Base-by-base conservation (phyloP, 2,888 invertebrate species). In the Lamproptera curius region DNA sequence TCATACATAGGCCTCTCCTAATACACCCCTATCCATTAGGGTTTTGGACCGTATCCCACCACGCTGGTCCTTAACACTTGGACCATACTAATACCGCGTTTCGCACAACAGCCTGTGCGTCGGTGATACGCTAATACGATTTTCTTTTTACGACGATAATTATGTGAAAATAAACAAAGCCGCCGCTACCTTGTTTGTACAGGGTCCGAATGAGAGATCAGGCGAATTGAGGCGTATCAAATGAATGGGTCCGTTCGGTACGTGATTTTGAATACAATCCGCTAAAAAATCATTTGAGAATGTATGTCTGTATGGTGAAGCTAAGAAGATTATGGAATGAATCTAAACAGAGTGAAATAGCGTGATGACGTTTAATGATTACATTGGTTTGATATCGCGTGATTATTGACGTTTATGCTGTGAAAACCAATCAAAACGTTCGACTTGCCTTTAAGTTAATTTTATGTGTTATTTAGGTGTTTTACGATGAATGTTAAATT, bases 161-260 rank as follows among this genome's bases (percentile, higher is more conserved):
- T 40, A 49, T 40, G 49, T 49, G 42, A 49, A 49, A 49, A 48
- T 43, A 48, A 44, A 49, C 20, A 43, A 39, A 34, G 43, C 26
- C 16, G 38, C 15, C 11, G 10, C 35, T 35, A 40, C 28, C 49
- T 49, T 40, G 49, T 49, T 44, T 44, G 49, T 33, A 26, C 26
- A 16, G 43, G 40, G 39, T 40, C 40, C 42, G 39, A 48, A 48
- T 44, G 26, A 43, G 35, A 44, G 38, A 48, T 42, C 47, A 42
- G 26, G 14, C 2, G 41, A 38, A 39, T 48, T 23, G 39, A 38
- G 38, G 37, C 26, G 38, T 39, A 37, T 26, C 26, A 13, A 26
- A 31, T n/a, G 31, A 20, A 46, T 40, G 28, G 36, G 28, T n/a
- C n/a, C 10, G 11, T 3, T 16, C 16, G 26, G 6, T n/a, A n/a